A percentile compares a stretch with the other conserved stretches of the same genome.
Conservation (phyloP, 2,113 vertebrate species). For the Malurus melanocephalus region DNA sequence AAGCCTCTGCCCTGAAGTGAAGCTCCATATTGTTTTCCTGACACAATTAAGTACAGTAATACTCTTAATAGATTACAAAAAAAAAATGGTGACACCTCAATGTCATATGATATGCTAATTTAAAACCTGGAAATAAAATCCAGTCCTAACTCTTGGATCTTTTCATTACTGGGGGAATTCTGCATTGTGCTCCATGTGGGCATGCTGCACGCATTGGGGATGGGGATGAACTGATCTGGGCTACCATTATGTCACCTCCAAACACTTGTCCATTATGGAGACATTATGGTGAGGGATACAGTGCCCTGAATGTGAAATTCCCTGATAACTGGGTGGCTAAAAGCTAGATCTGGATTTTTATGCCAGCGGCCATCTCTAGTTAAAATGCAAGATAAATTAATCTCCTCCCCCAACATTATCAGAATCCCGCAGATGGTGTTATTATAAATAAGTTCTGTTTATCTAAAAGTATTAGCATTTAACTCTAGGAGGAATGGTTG, state of each 20-base stretch:
- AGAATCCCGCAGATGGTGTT: slow-evolving; percentile 44
- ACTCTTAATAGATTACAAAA: background rate
- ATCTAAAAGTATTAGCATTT: slow-evolving; percentile 63
- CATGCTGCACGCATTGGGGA: background rate
- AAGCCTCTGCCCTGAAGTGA: background rate
- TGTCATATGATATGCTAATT: background rate
- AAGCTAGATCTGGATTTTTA: slow-evolving; percentile 44
- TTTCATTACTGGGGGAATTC: background rate
- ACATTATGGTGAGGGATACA: background rate
- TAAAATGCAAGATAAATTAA: slow-evolving; percentile 68
- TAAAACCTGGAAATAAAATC: background rate
- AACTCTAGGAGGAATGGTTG: slow-evolving; percentile 42
- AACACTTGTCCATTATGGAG: background rate
- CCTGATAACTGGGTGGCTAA: slow-evolving; percentile 42
- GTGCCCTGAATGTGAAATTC: slow-evolving; percentile 22
- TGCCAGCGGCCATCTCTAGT: slow-evolving; percentile 50
- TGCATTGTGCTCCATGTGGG: background rate
- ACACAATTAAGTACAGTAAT: background rate
- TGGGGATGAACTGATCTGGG: background rate
- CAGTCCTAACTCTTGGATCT: background rate
- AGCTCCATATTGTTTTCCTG: background rate
- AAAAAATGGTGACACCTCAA: background rate
- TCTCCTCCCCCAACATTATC: slow-evolving; percentile 56
- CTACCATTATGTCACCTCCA: background rate
- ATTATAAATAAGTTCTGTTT: slow-evolving; percentile 60